Conservation (phyloP, 2,113 vertebrate genomes). For the Pithys albifrons region DNA sequence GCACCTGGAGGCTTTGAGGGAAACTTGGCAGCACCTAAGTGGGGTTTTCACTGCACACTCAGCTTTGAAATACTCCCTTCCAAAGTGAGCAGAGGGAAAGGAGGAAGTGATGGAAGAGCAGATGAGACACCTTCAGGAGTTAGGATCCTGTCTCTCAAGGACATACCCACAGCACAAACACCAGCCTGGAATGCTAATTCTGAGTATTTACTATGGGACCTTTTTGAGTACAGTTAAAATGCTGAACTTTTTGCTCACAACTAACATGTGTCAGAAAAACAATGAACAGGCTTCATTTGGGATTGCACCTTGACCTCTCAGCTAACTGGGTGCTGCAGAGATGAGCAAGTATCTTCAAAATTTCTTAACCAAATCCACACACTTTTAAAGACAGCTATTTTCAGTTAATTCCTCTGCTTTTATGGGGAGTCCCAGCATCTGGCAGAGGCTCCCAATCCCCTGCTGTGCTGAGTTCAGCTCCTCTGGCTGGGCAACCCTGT, state of each 20-base stretch:
- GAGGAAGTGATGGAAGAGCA: not conserved
- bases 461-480: not conserved
- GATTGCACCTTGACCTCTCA: not conserved
- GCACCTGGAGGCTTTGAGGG: not conserved
- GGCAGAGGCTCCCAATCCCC: not conserved
- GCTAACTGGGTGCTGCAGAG: not conserved
- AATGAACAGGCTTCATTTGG: not conserved
- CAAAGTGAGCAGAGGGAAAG: not conserved
- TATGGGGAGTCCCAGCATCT: not conserved
- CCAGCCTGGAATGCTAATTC: not conserved
- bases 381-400: not conserved
- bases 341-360: not conserved
- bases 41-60: not conserved
- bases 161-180: not conserved
- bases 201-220: not conserved
- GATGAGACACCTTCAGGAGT: not conserved
- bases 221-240: not conserved
- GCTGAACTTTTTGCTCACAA: not conserved
- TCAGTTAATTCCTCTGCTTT: not conserved
- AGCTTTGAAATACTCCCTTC: not conserved
- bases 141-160: not conserved
- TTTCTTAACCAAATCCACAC: not conserved
- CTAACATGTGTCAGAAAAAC: not conserved
- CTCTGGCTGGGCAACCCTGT: not conserved
- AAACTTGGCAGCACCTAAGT: accelerated